These are phyloP conservation scores for Rana temporaria DNA, from an alignment of 2,113 vertebrate genomes.

Conservation along the genomic window DNA sequence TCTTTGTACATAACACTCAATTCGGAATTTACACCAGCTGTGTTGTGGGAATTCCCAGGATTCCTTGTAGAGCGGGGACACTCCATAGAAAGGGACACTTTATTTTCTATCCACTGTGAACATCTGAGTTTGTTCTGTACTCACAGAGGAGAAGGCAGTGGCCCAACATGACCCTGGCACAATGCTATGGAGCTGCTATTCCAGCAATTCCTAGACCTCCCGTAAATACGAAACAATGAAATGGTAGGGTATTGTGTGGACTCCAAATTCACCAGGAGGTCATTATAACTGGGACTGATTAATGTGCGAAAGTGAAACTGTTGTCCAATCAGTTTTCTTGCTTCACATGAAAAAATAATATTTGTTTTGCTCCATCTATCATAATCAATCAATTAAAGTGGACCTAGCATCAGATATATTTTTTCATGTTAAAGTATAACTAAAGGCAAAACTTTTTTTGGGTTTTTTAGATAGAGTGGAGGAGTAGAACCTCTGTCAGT, in stretches of 20 bases:
- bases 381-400: too few species aligned
- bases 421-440: too few species aligned
- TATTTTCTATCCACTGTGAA: slow-evolving; percentile 11
- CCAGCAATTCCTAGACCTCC: slow-evolving; percentile 20
- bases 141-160: not conserved
- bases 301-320: too few species aligned
- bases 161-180: slow-evolving; percentile 36
- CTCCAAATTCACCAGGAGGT: not conserved
- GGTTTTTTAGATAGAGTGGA: too few species aligned
- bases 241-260: not conserved
- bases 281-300: too few species aligned
- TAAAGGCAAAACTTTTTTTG: too few species aligned
- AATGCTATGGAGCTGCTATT: slow-evolving; percentile 23
- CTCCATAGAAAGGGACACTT: not conserved
- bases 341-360: too few species aligned
- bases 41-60: slow-evolving; percentile 22
- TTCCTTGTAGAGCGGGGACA: not conserved
- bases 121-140: slow-evolving; percentile 10
- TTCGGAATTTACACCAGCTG: slow-evolving; percentile 11
- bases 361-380: too few species aligned
- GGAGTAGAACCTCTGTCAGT: too few species aligned
- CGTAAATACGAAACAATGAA: slow-evolving; percentile 8
- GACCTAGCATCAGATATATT: too few species aligned
- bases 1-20: not conserved
- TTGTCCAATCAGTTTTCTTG: too few species aligned